Evolutionary conservation across 2,888 invertebrate species (phyloP).

Genomic region (Eurytoma californica): DNA sequence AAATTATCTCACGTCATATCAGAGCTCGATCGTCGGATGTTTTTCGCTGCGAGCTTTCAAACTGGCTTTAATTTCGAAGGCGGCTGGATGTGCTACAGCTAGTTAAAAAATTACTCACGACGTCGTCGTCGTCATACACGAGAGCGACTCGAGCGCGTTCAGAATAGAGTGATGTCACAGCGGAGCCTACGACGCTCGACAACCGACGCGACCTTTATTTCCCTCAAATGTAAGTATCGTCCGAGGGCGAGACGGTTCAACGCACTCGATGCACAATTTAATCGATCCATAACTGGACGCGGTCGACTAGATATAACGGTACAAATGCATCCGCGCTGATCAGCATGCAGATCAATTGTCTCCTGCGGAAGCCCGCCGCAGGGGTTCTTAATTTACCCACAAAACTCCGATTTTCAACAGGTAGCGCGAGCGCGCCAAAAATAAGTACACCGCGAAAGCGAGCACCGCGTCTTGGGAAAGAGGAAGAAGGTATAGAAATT

Average conservation of each 20-base stretch:
- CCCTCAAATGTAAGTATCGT: background rate
- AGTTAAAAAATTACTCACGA: slow-evolving; percentile 32
- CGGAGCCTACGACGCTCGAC: slow-evolving; percentile 32
- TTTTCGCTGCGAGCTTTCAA: background rate
- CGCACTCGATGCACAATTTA: background rate
- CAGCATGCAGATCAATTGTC: background rate
- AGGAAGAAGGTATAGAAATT: background rate
- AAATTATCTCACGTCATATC: background rate
- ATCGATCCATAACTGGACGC: background rate
- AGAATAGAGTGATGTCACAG: slow-evolving; percentile 46
- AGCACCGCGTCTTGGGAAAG: background rate
- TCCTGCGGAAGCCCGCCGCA: background rate
- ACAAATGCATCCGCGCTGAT: background rate
- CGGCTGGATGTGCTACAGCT: background rate
- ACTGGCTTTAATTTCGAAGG: background rate
- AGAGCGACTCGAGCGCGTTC: background rate
- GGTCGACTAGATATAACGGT: background rate
- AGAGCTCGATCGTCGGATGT: background rate
- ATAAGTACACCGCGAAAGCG: slow-evolving; percentile 3
- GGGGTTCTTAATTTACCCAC: background rate
- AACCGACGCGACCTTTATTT: background rate
- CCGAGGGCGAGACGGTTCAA: background rate
- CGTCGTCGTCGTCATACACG: slow-evolving; percentile 7
- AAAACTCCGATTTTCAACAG: slow-evolving; percentile 6
- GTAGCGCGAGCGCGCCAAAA: background rate